These are phyloP conservation scores for Martes flavigula DNA, from an alignment of 2,797 vertebrate genomes.

Conservation along the genomic window DNA sequence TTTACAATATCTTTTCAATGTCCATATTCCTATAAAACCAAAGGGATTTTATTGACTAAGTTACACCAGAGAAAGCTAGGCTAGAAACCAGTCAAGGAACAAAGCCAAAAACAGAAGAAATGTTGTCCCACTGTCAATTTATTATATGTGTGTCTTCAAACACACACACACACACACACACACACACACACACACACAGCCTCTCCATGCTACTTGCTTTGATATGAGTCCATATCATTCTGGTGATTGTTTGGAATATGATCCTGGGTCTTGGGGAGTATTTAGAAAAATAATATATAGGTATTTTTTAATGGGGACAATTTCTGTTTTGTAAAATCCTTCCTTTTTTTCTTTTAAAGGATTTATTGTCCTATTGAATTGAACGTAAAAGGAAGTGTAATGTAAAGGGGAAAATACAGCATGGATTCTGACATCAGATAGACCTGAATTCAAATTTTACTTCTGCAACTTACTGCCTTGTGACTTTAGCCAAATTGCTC, in stretches of 20 bases:
- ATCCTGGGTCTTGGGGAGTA: neutral
- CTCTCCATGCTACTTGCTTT: neutral
- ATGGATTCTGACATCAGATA: neutral
- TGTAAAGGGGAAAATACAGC: neutral
- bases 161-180: neutral
- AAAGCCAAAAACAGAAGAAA: neutral
- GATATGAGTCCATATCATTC: neutral
- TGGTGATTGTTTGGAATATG: neutral
- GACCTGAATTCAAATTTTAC: neutral
- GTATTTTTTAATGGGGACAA: neutral
- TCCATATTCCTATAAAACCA: neutral
- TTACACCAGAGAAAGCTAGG: neutral
- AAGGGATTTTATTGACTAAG: neutral
- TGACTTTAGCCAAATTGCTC: neutral
- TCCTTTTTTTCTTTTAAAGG: neutral
- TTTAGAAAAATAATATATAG: neutral
- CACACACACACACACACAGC: neutral
- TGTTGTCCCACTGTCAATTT: neutral
- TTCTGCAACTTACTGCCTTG: neutral
- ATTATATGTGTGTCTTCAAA: neutral
- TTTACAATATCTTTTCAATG: neutral
- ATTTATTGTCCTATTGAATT: neutral
- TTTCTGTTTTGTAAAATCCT: neutral
- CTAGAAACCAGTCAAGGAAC: neutral
- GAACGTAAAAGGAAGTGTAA: neutral